These are phyloP conservation scores for Chironex yamaguchii DNA, from an alignment of 30 jellyfish, hydroid and myxozoan genomes.

Conservation along the genomic window DNA sequence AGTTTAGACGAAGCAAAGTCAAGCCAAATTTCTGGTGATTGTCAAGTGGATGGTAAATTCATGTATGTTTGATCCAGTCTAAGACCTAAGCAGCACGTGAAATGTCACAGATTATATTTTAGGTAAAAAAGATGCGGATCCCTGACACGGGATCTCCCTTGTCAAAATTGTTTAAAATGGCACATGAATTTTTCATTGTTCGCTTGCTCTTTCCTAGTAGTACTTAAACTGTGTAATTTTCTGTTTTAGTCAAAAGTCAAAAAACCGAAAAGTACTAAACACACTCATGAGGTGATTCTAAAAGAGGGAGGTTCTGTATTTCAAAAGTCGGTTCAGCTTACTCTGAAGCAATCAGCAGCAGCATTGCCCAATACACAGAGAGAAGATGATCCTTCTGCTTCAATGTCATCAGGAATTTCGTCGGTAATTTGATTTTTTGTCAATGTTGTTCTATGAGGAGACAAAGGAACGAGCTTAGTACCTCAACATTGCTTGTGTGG, in stretches of 20 bases:
- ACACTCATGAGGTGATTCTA: constrained; percentile 82
- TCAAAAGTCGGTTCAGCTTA: constrained; percentile 84
- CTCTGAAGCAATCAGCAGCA: constrained; percentile 70
- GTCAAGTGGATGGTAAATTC: too few relatives aligned
- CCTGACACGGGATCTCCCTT: too few relatives aligned
- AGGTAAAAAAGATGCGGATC: too few relatives aligned
- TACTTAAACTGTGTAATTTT: too few relatives aligned
- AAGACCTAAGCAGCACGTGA: too few relatives aligned
- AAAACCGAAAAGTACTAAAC: constrained; percentile 87
- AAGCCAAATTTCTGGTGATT: too few relatives aligned
- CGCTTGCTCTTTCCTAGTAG: too few relatives aligned
- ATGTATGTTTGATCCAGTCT: too few relatives aligned
- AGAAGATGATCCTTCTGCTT: not conserved
- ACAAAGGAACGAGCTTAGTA: not conserved
- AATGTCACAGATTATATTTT: too few relatives aligned
- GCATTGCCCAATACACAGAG: not conserved
- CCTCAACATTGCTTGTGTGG: too few relatives aligned
- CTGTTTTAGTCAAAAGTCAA: constrained; percentile 70
- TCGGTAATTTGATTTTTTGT: not conserved
- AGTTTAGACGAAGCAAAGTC: too few relatives aligned
- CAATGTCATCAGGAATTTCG: not conserved
- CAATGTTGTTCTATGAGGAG: not conserved
- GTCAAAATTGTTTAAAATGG: not conserved
- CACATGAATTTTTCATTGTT: too few relatives aligned
- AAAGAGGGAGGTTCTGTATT: constrained; percentile 94